These are phyloP conservation scores for Eulemur rufifrons DNA, from an alignment of 2,113 vertebrate species.

Conservation along the genomic window DNA sequence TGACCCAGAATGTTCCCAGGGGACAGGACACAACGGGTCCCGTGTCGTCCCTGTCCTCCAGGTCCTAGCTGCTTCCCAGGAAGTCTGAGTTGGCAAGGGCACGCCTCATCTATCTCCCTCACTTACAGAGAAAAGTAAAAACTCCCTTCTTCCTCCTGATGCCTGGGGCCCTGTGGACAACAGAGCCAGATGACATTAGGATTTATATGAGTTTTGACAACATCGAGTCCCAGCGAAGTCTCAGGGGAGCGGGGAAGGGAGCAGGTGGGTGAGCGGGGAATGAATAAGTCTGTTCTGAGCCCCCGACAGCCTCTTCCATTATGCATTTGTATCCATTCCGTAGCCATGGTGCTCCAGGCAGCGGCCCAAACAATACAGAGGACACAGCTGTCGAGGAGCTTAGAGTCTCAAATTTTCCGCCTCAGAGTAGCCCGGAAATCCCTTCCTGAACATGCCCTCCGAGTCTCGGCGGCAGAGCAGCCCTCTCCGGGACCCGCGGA, in stretches of 20 bases:
- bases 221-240: neutral
- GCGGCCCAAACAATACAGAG: constrained; percentile 68
- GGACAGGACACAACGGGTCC: neutral
- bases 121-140: neutral
- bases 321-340: constrained; percentile 57
- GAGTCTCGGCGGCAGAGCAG: neutral
- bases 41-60: neutral
- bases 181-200: constrained; percentile 24
- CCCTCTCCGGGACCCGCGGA: neutral
- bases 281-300: constrained; percentile 51
- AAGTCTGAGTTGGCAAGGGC: neutral
- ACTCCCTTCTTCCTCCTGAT: neutral
- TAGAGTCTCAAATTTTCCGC: constrained; percentile 66
- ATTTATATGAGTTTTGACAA: constrained; percentile 23
- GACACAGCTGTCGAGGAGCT: constrained; percentile 73
- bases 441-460: constrained; percentile 56
- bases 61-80: neutral
- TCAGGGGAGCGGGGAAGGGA: constrained; percentile 27
- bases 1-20: neutral
- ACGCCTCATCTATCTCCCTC: neutral
- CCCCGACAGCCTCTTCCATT: constrained; percentile 39
- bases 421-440: constrained; percentile 65
- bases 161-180: neutral
- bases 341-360: constrained; percentile 65
- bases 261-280: constrained; percentile 62